Evolutionary conservation across 2,888 invertebrate genomes (phyloP).

Genomic region (Rhingia rostrata): DNA sequence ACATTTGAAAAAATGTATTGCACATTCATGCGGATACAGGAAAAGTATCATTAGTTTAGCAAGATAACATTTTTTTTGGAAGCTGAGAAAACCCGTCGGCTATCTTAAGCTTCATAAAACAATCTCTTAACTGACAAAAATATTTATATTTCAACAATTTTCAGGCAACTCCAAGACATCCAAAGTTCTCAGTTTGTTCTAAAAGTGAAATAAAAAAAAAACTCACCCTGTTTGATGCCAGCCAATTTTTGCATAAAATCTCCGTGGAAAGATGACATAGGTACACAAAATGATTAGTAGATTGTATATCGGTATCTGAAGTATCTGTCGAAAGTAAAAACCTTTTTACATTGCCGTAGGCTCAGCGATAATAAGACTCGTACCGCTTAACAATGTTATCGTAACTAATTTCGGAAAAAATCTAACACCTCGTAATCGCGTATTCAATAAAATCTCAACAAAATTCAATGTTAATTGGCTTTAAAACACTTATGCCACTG

Average conservation of each 20-base stretch:
- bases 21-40: too few species aligned
- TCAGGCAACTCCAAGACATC: too few species aligned
- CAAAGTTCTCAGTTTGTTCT: neutral
- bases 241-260: constrained; percentile 77
- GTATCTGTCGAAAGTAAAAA: neutral
- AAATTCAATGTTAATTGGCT: constrained; percentile 75
- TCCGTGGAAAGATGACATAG: constrained; percentile 77
- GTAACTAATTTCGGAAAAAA: constrained; percentile 23
- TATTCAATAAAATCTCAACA: constrained; percentile 18
- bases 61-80: too few species aligned
- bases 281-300: constrained; percentile 37
- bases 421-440: neutral
- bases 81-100: too few species aligned
- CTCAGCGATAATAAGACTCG: neutral
- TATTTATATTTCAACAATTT: too few species aligned
- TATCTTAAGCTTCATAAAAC: too few species aligned
- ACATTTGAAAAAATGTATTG: too few species aligned
- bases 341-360: neutral
- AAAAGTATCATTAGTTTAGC: too few species aligned
- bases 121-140: too few species aligned
- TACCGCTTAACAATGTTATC: constrained; percentile 1
- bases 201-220: neutral
- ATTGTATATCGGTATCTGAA: neutral
- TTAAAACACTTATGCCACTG: constrained; percentile 41
- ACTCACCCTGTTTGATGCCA: constrained; percentile 77